Conservation (phyloP, 2,888 invertebrate species). For the Caenorhabditis auriculariae region DNA sequence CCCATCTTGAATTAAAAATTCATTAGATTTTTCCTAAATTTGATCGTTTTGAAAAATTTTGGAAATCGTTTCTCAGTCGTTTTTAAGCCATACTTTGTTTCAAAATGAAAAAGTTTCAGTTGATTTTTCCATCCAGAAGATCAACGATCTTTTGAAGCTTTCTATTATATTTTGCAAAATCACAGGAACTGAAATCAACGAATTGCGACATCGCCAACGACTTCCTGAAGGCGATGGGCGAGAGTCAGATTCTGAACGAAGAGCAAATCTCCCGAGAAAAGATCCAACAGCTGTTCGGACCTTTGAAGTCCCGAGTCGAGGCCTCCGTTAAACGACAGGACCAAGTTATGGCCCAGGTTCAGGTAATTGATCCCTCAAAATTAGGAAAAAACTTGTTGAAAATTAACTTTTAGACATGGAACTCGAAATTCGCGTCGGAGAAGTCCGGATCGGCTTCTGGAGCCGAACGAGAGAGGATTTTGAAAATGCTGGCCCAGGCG, state of each 20-base stretch:
- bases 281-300: slow-evolving; percentile 77
- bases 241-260: slow-evolving; percentile 44
- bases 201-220: slow-evolving; percentile 69
- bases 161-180: neutral
- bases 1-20: too few species aligned
- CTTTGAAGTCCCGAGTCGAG: slow-evolving; percentile 77
- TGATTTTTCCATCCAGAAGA: neutral
- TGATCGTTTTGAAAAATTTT: too few species aligned
- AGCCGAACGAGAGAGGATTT: slow-evolving; percentile 66
- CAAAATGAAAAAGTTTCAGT: too few species aligned
- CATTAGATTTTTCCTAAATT: too few species aligned
- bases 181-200: slow-evolving; percentile 34
- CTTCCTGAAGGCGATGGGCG: slow-evolving; percentile 76
- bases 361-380: slow-evolving; percentile 18
- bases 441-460: slow-evolving; percentile 69
- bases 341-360: slow-evolving; percentile 72
- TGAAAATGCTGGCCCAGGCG: slow-evolving; percentile 79
- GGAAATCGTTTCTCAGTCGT: too few species aligned
- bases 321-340: slow-evolving; percentile 77
- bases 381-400: neutral
- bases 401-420: slow-evolving; percentile 64
- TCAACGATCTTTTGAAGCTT: too few species aligned
- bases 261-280: slow-evolving; percentile 67
- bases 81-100: too few species aligned
- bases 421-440: slow-evolving; percentile 72